phyloP scores from a whole-genome alignment of 1,140 invertebrate species.

The Amyelois transitella region DNA sequence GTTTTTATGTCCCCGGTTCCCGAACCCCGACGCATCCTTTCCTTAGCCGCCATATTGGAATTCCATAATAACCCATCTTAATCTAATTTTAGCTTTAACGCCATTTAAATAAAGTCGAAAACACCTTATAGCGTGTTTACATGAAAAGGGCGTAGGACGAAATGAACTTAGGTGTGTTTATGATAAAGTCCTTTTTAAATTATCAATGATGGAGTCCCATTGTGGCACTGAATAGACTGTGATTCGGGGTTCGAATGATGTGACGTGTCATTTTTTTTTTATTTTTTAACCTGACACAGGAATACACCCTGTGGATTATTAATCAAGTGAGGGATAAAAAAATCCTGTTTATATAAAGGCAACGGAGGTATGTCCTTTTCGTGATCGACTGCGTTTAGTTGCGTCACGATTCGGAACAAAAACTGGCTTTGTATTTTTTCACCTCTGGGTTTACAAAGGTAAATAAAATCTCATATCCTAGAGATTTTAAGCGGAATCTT shows the following conservation, averaged over 20 bases:
- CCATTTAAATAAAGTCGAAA: not conserved
- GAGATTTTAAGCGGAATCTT: too few species aligned
- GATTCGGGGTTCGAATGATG: conserved; percentile 4
- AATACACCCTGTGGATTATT: conserved; percentile 3
- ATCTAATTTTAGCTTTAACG: not conserved
- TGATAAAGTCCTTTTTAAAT: not conserved
- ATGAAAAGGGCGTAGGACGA: not conserved
- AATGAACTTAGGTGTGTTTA: not conserved
- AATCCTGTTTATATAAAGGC: not conserved
- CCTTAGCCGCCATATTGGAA: conserved; percentile 2
- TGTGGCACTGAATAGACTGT: conserved; percentile 2
- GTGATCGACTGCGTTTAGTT: not conserved
- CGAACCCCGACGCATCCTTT: conserved; percentile 1
- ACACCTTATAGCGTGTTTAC: not conserved
- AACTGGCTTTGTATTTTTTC: not conserved
- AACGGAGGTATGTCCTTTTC: not conserved
- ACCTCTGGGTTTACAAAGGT: not conserved
- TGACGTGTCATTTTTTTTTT: conserved; percentile 7
- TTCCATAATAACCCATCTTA: not conserved
- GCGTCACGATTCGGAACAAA: not conserved
- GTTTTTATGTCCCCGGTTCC: conserved; percentile 6
- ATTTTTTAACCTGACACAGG: conserved; percentile 3
- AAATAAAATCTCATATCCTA: not conserved
- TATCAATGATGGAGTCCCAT: conserved; percentile 2
- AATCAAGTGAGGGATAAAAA: not conserved